A percentile compares a stretch with the other conserved stretches of the same genome.
Conservation (phyloP, 2,888 invertebrate genomes). For the Xanthia togata region DNA sequence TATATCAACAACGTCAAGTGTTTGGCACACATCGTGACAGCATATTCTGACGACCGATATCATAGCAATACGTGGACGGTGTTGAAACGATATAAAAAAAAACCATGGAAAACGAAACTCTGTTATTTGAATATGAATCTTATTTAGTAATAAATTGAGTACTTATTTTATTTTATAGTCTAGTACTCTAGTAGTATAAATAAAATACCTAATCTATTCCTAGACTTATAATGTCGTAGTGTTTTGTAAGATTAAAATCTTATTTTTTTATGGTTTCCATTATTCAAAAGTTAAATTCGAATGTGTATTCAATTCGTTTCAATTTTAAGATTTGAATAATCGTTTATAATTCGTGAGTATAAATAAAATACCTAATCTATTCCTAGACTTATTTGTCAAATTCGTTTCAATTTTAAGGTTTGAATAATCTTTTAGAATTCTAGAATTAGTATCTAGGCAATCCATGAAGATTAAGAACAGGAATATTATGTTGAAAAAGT, state of each 20-base stretch:
- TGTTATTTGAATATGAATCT: not conserved
- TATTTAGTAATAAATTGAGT: not conserved
- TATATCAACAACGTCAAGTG: constrained; percentile 83
- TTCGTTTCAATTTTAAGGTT: not conserved
- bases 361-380: too few species aligned
- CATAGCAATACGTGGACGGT: constrained; percentile 45
- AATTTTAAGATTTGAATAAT: too few species aligned
- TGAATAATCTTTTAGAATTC: not conserved
- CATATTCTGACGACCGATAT: constrained; percentile 66
- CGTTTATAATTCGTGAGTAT: not conserved
- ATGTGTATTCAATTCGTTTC: not conserved
- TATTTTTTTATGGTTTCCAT: not conserved
- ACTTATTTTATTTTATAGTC: not conserved
- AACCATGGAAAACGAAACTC: not conserved
- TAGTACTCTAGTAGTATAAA: too few species aligned
- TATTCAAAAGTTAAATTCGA: not conserved
- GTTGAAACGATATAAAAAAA: constrained; percentile 29
- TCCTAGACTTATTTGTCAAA: too few species aligned
- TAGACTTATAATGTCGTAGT: too few species aligned
- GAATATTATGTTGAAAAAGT: not conserved
- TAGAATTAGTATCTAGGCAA: not conserved
- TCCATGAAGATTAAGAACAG: not conserved
- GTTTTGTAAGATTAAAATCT: not conserved
- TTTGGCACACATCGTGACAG: constrained; percentile 77
- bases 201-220: too few species aligned